Evolutionary conservation across 2,888 invertebrate species (phyloP).

Genomic region (Lasioglossum lativentre): DNA sequence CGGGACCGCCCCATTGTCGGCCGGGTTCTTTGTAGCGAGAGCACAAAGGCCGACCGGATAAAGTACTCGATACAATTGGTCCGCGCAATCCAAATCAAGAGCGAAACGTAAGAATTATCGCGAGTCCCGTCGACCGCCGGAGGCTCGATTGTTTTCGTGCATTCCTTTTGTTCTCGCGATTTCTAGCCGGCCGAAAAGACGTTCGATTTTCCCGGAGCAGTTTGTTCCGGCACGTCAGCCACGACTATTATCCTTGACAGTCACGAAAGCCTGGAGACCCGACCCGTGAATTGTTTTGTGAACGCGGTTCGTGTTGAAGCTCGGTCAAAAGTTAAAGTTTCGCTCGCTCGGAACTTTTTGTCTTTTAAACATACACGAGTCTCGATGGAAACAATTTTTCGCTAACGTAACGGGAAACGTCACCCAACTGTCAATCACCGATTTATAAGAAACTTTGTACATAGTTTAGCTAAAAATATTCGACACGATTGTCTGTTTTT

Average conservation of each 20-base stretch:
- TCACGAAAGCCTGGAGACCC: neutral
- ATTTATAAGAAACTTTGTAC: too few relatives aligned
- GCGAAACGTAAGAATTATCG: slow-evolving; percentile 45
- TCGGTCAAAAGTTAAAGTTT: too few relatives aligned
- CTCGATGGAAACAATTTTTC: too few relatives aligned
- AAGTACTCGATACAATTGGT: slow-evolving; percentile 61
- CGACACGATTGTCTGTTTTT: too few relatives aligned
- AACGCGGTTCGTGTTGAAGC: too few relatives aligned
- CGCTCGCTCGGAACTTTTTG: too few relatives aligned
- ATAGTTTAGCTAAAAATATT: too few relatives aligned
- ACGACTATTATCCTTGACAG: neutral
- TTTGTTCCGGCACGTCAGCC: neutral
- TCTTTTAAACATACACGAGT: too few relatives aligned
- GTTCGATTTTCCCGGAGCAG: slow-evolving; percentile 1
- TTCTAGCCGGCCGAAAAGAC: neutral
- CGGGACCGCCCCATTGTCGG: slow-evolving; percentile 39
- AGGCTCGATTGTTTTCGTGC: slow-evolving; percentile 41
- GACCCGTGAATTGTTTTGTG: neutral
- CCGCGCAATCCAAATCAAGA: slow-evolving; percentile 48
- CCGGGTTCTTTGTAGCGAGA: slow-evolving; percentile 44
- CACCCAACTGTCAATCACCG: too few relatives aligned
- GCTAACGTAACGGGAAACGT: too few relatives aligned
- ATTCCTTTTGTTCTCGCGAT: slow-evolving; percentile 2
- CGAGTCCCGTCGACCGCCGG: slow-evolving; percentile 4
- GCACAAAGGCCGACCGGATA: slow-evolving; percentile 61